Evolutionary conservation across 2,888 invertebrate genomes (phyloP).

Genomic region (Creontiades dilutus): DNA sequence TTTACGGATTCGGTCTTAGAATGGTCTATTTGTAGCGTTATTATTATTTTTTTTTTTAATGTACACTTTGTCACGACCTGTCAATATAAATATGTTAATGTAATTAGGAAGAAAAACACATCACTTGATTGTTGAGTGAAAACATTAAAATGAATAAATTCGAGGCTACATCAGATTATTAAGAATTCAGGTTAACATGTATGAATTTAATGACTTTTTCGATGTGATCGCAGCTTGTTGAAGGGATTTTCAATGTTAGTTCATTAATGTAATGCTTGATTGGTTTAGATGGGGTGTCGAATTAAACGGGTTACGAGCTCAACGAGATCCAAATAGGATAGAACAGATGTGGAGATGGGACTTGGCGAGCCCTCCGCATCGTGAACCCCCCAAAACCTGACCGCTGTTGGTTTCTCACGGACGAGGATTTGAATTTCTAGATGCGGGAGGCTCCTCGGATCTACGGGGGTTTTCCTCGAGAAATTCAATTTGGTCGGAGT

Average conservation of each 20-base stretch:
- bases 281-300: conserved; percentile 23
- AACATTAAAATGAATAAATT: no score
- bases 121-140: no score
- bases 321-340: conserved; percentile 35
- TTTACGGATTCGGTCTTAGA: no score
- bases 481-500: conserved; percentile 73
- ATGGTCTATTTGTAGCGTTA: no score
- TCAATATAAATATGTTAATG: no score
- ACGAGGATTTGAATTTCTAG: conserved; percentile 56
- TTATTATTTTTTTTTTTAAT: no score
- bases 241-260: neutral
- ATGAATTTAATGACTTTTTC: neutral
- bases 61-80: no score
- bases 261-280: conserved; percentile 27
- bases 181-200: no score
- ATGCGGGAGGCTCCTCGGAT: neutral
- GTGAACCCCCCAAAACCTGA: conserved; percentile 14
- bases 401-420: conserved; percentile 46
- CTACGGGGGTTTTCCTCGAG: conserved; percentile 14
- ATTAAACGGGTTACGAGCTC: conserved; percentile 32
- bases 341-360: conserved; percentile 46
- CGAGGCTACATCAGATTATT: no score
- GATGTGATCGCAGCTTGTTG: neutral
- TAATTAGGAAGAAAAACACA: no score
- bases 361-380: neutral